Evolutionary conservation across 2,113 vertebrate species (phyloP).

Genomic region (Acrocephalus arundinaceus): DNA sequence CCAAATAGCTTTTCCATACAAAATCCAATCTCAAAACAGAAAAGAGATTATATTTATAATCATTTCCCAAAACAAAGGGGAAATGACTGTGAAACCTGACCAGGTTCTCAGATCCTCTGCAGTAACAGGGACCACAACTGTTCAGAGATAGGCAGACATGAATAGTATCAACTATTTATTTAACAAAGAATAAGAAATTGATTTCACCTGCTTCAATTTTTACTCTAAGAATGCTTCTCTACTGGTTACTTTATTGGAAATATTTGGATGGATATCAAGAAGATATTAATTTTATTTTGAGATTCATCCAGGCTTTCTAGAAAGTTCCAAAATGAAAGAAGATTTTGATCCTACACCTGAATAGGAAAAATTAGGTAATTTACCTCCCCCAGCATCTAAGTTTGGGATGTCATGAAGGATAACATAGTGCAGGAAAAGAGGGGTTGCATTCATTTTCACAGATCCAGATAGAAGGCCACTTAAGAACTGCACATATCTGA

Average conservation of each 20-base stretch:
- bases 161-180: background rate
- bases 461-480: constrained; percentile 90
- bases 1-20: background rate
- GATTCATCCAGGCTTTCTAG: background rate
- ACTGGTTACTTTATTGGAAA: background rate
- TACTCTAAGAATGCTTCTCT: background rate
- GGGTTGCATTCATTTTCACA: constrained; percentile 91
- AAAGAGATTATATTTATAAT: background rate
- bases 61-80: background rate
- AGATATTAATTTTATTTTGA: background rate
- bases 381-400: constrained; percentile 87
- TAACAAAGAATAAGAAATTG: background rate
- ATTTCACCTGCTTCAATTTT: background rate
- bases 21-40: background rate
- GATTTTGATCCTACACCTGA: background rate
- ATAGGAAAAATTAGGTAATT: background rate
- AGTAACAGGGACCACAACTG: background rate
- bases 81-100: background rate
- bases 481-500: constrained; percentile 92
- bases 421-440: constrained; percentile 90
- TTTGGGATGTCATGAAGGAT: constrained; percentile 87
- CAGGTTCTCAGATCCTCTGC: background rate
- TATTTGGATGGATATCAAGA: background rate
- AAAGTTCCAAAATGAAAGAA: background rate
- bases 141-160: background rate